Percentiles rank a stretch among this genome's conserved stretches.
Evolutionary conservation across 2,888 invertebrate genomes (phyloP).

Genomic region (Orthosia gothica): DNA sequence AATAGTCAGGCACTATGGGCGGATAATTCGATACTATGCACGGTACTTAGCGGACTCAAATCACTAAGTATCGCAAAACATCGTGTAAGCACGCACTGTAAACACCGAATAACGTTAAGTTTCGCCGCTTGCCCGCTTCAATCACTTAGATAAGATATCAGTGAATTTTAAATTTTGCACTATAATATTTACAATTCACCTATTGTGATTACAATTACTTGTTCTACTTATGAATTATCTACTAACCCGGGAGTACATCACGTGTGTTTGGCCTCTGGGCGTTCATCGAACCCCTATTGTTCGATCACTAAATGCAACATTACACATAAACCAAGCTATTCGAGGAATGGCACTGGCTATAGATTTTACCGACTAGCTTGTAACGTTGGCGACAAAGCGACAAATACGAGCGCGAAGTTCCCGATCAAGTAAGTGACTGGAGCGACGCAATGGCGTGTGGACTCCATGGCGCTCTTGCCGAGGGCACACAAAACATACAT

Average conservation of each 20-base stretch:
- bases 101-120: slow-evolving; percentile 72
- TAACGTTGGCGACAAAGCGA: slow-evolving; percentile 68
- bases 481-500: slow-evolving; percentile 85
- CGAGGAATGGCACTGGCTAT: slow-evolving; percentile 65
- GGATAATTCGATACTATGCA: slow-evolving; percentile 74
- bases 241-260: slow-evolving; percentile 83
- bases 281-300: slow-evolving; percentile 82
- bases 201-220: slow-evolving; percentile 55
- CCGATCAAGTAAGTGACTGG: slow-evolving; percentile 81
- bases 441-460: slow-evolving; percentile 73
- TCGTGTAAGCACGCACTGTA: slow-evolving; percentile 78
- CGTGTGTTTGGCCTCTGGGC: slow-evolving; percentile 74
- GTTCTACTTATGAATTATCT: slow-evolving; percentile 60
- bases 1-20: slow-evolving; percentile 72
- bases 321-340: slow-evolving; percentile 69
- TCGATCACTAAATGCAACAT: slow-evolving; percentile 71
- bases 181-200: slow-evolving; percentile 74
- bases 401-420: slow-evolving; percentile 81
- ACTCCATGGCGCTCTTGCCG: slow-evolving; percentile 74
- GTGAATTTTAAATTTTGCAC: slow-evolving; percentile 68
- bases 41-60: slow-evolving; percentile 71
- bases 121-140: slow-evolving; percentile 71
- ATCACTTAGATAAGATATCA: slow-evolving; percentile 84
- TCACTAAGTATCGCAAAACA: slow-evolving; percentile 74
- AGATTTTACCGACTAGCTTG: slow-evolving; percentile 68